Evolutionary conservation across 2,888 invertebrate genomes (phyloP).

Genomic region (Tipula helvola): DNA sequence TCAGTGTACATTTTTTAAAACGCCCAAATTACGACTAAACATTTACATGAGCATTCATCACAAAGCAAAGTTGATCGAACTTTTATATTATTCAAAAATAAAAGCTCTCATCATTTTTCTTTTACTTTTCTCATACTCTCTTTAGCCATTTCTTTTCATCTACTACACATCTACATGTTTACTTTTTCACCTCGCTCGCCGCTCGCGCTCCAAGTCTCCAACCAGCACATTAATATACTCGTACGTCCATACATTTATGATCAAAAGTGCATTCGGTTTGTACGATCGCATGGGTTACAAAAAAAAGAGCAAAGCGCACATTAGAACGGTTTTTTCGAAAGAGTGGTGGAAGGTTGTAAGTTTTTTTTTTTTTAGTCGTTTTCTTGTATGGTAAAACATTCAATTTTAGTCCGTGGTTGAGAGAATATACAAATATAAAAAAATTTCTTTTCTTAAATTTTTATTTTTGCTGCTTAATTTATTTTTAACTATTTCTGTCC

Average conservation of each 20-base stretch:
- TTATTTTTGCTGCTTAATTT: neutral
- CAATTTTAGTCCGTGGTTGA: neutral
- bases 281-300: neutral
- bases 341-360: neutral
- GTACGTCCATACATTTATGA: neutral
- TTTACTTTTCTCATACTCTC: neutral
- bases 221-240: neutral
- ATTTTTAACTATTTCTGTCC: neutral
- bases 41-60: neutral
- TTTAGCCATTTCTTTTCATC: neutral
- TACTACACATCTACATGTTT: neutral
- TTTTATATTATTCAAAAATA: neutral
- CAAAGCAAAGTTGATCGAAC: neutral
- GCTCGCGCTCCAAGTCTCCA: too few relatives aligned
- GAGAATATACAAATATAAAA: neutral
- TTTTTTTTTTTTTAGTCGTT: neutral
- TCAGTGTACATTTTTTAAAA: neutral
- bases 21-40: neutral
- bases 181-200: neutral
- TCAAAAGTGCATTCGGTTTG: neutral
- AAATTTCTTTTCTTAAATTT: neutral
- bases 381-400: neutral
- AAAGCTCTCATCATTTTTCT: neutral
- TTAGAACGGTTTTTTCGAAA: neutral
- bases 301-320: neutral